Evolutionary conservation across 2,797 vertebrate species (phyloP), one percentile per base, ranked within the genome.

Genomic region (Lacerta viridis): DNA sequence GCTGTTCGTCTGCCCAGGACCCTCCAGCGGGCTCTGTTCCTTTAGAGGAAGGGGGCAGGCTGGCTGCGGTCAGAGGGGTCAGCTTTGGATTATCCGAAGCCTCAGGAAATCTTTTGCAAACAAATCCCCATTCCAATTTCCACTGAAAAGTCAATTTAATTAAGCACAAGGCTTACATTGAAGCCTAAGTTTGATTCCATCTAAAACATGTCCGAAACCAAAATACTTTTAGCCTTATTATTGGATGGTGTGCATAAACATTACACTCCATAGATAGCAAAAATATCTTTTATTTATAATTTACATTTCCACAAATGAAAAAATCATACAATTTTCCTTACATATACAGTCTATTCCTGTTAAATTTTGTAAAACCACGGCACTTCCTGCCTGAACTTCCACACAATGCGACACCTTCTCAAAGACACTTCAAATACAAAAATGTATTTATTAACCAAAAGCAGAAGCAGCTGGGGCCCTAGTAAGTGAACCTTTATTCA

Each of bases 201-300:
- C 95, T 95, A 92, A 94, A 95, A 84, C 76, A 89, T 39, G 94
- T 92, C 93, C 96, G 95, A 96, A 96, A 95, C 96, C 97, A 96
- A 97, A 97, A 96, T 95, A 91, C 90, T 94, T 94, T 92, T 96
- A 95, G n/a, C n/a, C n/a, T 94, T 97, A 94, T 93, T 43, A 94
- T 96, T 95, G 92, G 94, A 97, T 98, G 97, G 97, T 97, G 97
- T 97, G 97, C 96, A 98, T 98, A 98, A 99, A 97, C 95, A 96
- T 98, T 97, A 98, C 98, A 98, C 98, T 97, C 97, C 98, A 98
- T 97, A 97, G 96, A 98, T 99, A 98, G 98, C 97, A 99, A 99
- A 99, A 99, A 99, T 99, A 99, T 97, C 97, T 98, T 97, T 99
- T 99, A 99, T 99, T 98, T 98, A 99, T 99, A 99, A 99, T 99